These are phyloP conservation scores for Platorchestia sp. DNA, from an alignment of 1,140 invertebrate species.

Conservation along the genomic window DNA sequence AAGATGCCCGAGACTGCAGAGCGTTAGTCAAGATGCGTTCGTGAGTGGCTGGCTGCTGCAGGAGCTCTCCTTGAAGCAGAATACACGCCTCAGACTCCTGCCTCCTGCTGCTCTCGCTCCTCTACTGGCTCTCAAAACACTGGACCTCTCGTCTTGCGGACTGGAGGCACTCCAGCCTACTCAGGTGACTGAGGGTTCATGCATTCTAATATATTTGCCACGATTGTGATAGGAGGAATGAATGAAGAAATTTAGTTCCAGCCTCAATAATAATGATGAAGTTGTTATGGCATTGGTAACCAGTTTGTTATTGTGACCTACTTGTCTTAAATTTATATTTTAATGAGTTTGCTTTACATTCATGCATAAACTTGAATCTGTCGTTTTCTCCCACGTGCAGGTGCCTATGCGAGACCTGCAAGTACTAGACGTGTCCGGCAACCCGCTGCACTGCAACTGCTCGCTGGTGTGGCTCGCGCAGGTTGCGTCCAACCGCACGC, in stretches of 20 bases:
- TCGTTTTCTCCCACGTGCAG: conserved; percentile 18
- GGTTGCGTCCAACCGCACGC: conserved; percentile 69
- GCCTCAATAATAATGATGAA: neutral
- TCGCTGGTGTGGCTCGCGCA: conserved; percentile 82
- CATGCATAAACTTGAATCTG: neutral
- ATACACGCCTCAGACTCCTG: conserved; percentile 75
- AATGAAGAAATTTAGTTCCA: neutral
- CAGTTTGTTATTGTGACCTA: neutral
- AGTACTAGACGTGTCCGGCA: conserved; percentile 69
- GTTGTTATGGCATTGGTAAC: neutral
- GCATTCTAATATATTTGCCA: neutral
- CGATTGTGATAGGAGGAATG: neutral
- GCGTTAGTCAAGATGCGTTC: conserved; percentile 78
- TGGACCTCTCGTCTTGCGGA: conserved; percentile 64
- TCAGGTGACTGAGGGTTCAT: conserved; percentile 56
- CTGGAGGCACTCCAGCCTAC: conserved; percentile 62
- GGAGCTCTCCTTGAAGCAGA: conserved; percentile 77
- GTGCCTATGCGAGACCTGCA: conserved; percentile 60
- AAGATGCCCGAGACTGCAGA: conserved; percentile 61
- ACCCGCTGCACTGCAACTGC: conserved; percentile 84
- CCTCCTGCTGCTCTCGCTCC: conserved; percentile 71
- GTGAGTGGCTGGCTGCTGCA: conserved; percentile 84
- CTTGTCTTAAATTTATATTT: neutral
- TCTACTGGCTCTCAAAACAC: conserved; percentile 83
- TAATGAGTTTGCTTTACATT: neutral